These are phyloP conservation scores for Globodera rostochiensis DNA, from an alignment of 1,140 invertebrate species.

Conservation along the genomic window DNA sequence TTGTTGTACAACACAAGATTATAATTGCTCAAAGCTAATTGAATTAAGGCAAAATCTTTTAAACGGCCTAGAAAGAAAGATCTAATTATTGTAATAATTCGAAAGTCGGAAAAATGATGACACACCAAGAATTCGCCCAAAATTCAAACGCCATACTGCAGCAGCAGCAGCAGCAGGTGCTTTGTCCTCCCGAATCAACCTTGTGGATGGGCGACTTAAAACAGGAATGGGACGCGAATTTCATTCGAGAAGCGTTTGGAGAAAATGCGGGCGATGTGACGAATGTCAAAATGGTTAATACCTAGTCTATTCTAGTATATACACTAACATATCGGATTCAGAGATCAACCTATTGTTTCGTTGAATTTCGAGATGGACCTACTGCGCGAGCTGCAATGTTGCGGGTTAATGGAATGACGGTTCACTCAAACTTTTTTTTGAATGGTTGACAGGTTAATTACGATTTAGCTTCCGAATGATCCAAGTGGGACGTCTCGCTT, in stretches of 20 bases:
- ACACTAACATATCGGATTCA: slow-evolving; percentile 20
- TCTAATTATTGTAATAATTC: background rate
- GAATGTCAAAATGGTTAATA: slow-evolving; percentile 55
- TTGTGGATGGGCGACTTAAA: slow-evolving; percentile 63
- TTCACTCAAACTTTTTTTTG: slow-evolving; percentile 13
- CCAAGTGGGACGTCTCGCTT: slow-evolving; percentile 38
- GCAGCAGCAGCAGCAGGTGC: slow-evolving; percentile 10
- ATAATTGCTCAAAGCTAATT: too few relatives aligned
- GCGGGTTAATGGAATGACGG: slow-evolving; percentile 49
- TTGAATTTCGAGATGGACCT: slow-evolving; percentile 53
- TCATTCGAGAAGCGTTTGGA: slow-evolving; percentile 49
- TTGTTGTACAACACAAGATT: too few relatives aligned
- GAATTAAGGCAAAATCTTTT: too few relatives aligned
- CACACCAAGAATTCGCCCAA: background rate
- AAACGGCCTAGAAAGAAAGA: too few relatives aligned
- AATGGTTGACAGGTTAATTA: background rate
- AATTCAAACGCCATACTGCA: slow-evolving; percentile 2
- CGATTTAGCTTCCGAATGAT: slow-evolving; percentile 43
- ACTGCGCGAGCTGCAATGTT: slow-evolving; percentile 53
- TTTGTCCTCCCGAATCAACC: slow-evolving; percentile 45
- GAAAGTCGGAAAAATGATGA: background rate
- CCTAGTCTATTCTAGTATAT: slow-evolving; percentile 24
- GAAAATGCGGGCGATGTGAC: slow-evolving; percentile 42
- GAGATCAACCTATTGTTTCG: slow-evolving; percentile 53
- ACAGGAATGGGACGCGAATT: slow-evolving; percentile 54